These are phyloP conservation scores for Sarcophilus harrisii DNA, from an alignment of 2,797 vertebrate genomes.

Conservation along the genomic window DNA sequence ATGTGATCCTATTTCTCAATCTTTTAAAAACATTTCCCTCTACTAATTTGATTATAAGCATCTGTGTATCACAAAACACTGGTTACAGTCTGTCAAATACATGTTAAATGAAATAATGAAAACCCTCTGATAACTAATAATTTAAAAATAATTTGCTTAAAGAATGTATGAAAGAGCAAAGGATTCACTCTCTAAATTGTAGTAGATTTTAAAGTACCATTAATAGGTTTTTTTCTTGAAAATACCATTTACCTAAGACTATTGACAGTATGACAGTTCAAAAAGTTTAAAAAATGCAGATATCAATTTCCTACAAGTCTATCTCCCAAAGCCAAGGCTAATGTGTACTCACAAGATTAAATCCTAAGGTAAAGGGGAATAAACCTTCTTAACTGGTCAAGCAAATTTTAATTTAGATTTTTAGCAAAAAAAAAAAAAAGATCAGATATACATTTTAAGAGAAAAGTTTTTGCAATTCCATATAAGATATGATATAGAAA, in stretches of 20 bases:
- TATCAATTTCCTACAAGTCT: neutral
- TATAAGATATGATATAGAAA: too few species aligned
- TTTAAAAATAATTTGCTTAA: neutral
- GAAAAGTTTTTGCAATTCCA: too few species aligned
- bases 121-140: neutral
- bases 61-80: constrained; percentile 18
- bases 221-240: neutral
- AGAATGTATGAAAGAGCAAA: neutral
- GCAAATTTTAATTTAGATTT: neutral
- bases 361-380: neutral
- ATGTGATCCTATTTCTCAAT: neutral
- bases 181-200: neutral
- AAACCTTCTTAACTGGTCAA: neutral
- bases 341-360: constrained; percentile 1
- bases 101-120: neutral
- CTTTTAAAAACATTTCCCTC: constrained; percentile 16
- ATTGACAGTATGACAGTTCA: constrained; percentile 5
- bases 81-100: constrained; percentile 11
- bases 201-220: constrained; percentile 17
- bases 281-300: constrained; percentile 1
- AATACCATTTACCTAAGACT: neutral
- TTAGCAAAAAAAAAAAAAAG: neutral
- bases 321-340: neutral
- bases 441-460: neutral
- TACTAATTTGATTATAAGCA: constrained; percentile 40